Base-by-base conservation (phyloP, 2,113 vertebrate species). In the Ailuropoda melanoleuca region DNA sequence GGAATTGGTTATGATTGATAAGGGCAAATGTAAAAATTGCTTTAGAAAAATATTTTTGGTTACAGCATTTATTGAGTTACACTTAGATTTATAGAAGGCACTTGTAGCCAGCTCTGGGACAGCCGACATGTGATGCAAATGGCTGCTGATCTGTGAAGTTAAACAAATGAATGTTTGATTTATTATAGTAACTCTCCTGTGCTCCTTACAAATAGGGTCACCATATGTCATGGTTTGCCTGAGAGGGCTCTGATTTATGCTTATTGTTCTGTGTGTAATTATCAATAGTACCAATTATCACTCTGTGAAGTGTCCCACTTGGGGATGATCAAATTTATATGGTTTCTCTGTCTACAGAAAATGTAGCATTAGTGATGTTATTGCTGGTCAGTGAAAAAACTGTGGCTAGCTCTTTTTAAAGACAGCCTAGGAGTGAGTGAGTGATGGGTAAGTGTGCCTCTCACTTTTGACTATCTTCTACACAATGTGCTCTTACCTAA, bases 31-130 rank as follows among this genome's bases (percentile, higher is more conserved):
- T 53, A 48, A 89, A 68, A 95, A 55, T 94, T 70, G 24, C 48
- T 72, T 92, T 75, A 55, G 66, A 62, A 97, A 88, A 81, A 58
- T 91, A 82, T 84, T 96, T 96, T 94, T 94, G 26, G 46, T 93
- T 82, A 23, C 2, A 58, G 19, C 75, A 26, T 62, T 92, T 80
- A 43, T 46, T 82, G 90, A 84, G 46, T 85, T 85, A 8, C 13
- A 39, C n/a, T 90, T 70, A 70, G 37, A 37, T 81, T 96, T 87
- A 48, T 70, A 48, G 23, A 53, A n/a, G 93, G 62, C n/a, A 56
- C 37, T 81, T 78, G 10, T 58, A 50, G 62, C 66, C 43, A 70
- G 72, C 78, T 34, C 15, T 55, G 8, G 15, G 9, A 18, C 58
- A 91, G 23, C n/a, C 14, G 2, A 55, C n/a, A 34, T 37, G 31